Percentiles rank a stretch among this genome's conserved stretches.
Evolutionary conservation across 2,888 invertebrate species (phyloP).

Genomic region (Ypsolopha sequella): DNA sequence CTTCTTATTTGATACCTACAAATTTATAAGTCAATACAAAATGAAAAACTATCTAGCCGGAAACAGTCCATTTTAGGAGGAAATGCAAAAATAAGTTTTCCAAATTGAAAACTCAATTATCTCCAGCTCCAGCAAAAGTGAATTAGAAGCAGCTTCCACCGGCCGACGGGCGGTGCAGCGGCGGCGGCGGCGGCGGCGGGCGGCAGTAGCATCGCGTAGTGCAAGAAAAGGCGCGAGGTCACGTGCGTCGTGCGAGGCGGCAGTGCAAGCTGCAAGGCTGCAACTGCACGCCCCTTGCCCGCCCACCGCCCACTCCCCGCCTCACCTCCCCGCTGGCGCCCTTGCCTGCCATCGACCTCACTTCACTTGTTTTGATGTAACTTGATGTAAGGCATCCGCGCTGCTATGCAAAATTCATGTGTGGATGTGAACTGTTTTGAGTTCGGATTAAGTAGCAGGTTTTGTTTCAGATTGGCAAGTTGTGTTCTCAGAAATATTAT

Average conservation of each 20-base stretch:
- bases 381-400: conserved; percentile 63
- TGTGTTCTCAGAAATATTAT: too few species aligned
- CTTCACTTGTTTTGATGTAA: conserved; percentile 67
- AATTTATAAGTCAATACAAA: too few species aligned
- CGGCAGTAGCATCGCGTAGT: conserved; percentile 13
- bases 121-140: conserved; percentile 10
- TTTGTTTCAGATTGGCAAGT: too few species aligned
- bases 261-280: conserved; percentile 32
- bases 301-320: conserved; percentile 36
- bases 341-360: conserved; percentile 26
- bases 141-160: background rate
- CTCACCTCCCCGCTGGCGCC: conserved; percentile 10
- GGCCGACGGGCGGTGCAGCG: background rate
- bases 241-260: conserved; percentile 22
- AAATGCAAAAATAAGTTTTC: too few species aligned
- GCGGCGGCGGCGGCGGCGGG: background rate
- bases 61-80: too few species aligned
- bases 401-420: conserved; percentile 41
- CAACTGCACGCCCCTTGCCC: conserved; percentile 47
- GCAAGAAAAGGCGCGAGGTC: conserved; percentile 30
- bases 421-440: too few species aligned
- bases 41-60: too few species aligned
- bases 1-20: too few species aligned
- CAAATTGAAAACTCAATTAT: too few species aligned
- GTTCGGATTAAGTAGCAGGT: too few species aligned